Evolutionary conservation across 2,113 vertebrate species (phyloP), one percentile per base, ranked within the genome.

Genomic region (Stigmatopora nigra): DNA sequence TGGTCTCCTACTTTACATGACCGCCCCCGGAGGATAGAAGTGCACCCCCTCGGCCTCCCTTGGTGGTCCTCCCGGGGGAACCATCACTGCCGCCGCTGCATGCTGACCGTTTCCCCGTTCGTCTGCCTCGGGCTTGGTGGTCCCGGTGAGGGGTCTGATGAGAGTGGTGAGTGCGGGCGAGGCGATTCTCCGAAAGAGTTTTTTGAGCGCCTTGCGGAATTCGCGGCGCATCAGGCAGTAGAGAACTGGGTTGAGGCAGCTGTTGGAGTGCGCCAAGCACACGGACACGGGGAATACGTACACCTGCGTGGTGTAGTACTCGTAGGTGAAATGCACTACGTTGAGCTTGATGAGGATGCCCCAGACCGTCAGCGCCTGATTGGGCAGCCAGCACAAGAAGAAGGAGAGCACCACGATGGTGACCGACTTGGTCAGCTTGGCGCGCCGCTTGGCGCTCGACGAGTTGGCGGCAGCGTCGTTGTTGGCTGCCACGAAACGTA

Each of bases 301-400:
- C 10, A 90, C 93, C 69, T 98, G 97, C 44, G 92, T 92, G 69
- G 92, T 81, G 86, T 98, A 98, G 73, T 95, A 99, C 64, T 91
- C 94, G 0, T 91, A 91, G 57, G 91, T 94, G 88, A 97, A 99
- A 67, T 91, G 92, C 17, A 96, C 91, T 3, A 86, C 91, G n/a
- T 96, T 96, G 75, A 98, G 90, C 77, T 98, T 98, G 79, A 98
- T 90, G 22, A 98, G 91, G 65, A 98, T 92, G 3, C 96, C 94
- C 97, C 96, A 99, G 0, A 88, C 83, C 1, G 97, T 98, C 44
- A 98, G 89, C 0, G 94, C 94, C 80, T 99, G 96, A 80, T 99
- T 98, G 66, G 97, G 97, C 58, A 99, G 88, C 94, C 97, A 99
- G 78, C 96, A 99, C 63, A 97, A 85, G 80, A 99, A 98, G 77